These are phyloP conservation scores for Euborellia annulipes DNA, from an alignment of 1,140 invertebrate genomes.

Conservation along the genomic window DNA sequence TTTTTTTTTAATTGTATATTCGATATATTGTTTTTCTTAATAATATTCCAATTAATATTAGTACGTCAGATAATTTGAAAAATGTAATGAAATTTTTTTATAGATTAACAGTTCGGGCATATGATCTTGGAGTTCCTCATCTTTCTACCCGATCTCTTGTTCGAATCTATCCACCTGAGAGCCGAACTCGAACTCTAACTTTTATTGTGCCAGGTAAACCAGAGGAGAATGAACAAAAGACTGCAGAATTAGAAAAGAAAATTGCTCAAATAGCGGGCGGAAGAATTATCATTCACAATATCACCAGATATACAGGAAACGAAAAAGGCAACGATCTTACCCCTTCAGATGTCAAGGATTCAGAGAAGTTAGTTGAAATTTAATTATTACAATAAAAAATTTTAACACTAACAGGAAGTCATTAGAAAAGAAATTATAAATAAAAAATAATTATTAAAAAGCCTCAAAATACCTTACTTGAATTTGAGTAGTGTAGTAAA, in stretches of 20 bases:
- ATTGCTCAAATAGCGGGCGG: slow-evolving; percentile 59
- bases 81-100: too few relatives aligned
- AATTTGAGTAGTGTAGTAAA: too few relatives aligned
- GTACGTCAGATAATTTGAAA: too few relatives aligned
- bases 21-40: too few relatives aligned
- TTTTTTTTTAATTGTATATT: too few relatives aligned
- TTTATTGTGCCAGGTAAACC: slow-evolving; percentile 52
- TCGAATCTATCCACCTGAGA: slow-evolving; percentile 48
- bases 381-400: too few relatives aligned
- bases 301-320: slow-evolving; percentile 45
- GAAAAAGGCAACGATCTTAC: slow-evolving; percentile 26
- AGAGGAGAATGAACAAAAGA: slow-evolving; percentile 40
- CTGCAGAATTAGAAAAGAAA: slow-evolving; percentile 48
- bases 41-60: too few relatives aligned
- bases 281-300: slow-evolving; percentile 51
- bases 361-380: neutral
- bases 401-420: too few relatives aligned
- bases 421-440: too few relatives aligned
- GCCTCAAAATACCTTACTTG: too few relatives aligned
- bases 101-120: slow-evolving; percentile 49
- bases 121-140: slow-evolving; percentile 61
- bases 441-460: too few relatives aligned
- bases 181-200: slow-evolving; percentile 48
- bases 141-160: slow-evolving; percentile 45
- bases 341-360: slow-evolving; percentile 21